Percentiles rank a stretch among this genome's conserved stretches.
phyloP scores from a whole-genome alignment of 2,113 vertebrate species.

The Mohoua ochrocephala region DNA sequence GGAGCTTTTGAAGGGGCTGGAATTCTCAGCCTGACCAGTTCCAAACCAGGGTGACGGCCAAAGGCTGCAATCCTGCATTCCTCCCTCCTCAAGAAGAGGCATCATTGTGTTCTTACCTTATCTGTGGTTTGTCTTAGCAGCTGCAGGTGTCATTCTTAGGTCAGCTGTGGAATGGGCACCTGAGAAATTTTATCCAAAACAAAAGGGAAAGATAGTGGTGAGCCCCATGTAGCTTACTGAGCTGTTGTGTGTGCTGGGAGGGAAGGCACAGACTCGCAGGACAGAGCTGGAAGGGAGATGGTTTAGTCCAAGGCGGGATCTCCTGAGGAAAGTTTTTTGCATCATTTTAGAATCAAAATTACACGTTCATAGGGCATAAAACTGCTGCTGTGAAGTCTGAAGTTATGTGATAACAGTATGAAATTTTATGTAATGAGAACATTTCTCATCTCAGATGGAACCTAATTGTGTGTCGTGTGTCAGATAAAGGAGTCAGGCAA shows the following conservation, averaged over 20 bases:
- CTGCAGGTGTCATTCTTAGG: neutral
- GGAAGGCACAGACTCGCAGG: neutral
- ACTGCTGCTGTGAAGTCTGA: neutral
- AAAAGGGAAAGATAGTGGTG: accelerated
- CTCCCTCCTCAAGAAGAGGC: neutral
- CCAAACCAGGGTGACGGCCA: neutral
- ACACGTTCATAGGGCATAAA: neutral
- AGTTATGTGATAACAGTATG: neutral
- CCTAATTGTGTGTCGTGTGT: neutral
- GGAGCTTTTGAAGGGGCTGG: neutral
- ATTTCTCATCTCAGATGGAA: neutral
- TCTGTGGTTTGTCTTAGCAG: neutral
- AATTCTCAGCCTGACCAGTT: neutral
- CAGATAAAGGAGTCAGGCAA: neutral
- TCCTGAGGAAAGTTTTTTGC: neutral
- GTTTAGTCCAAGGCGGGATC: neutral
- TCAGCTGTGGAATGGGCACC: neutral
- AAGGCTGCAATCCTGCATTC: neutral
- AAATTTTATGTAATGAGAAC: neutral
- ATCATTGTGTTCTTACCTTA: accelerated
- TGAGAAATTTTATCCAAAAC: neutral
- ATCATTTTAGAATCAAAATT: neutral
- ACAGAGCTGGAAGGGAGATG: neutral
- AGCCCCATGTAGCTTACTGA: neutral
- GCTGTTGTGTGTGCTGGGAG: neutral